Conservation (phyloP, 2,797 vertebrate genomes). For the Rhynchotus rufescens region DNA sequence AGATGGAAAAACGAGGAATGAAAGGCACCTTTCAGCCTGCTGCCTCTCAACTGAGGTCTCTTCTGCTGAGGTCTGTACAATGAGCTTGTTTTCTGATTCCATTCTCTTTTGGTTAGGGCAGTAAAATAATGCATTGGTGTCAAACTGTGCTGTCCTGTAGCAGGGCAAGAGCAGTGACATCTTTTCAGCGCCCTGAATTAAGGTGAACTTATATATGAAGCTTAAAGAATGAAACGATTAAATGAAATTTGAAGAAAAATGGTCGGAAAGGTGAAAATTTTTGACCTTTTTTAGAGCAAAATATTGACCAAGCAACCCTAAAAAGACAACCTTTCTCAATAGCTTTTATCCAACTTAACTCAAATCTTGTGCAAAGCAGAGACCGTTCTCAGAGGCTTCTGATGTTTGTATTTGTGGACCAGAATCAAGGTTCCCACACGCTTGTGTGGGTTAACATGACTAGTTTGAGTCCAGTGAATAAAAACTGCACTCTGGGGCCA, state of each 20-base stretch:
- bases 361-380: neutral
- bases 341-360: neutral
- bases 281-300: neutral
- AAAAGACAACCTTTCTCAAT: neutral
- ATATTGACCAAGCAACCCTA: rapidly evolving
- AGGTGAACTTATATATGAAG: neutral
- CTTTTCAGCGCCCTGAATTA: neutral
- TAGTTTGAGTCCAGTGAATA: neutral
- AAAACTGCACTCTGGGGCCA: neutral
- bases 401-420: neutral
- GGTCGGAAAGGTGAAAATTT: neutral
- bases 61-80: neutral
- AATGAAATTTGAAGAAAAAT: neutral
- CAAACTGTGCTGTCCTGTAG: neutral
- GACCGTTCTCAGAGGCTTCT: neutral
- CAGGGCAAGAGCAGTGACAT: neutral
- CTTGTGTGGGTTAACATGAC: neutral
- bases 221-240: neutral
- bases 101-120: neutral
- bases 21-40: neutral
- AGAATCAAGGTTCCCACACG: neutral
- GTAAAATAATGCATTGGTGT: neutral
- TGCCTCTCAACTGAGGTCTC: neutral
- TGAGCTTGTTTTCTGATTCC: neutral
- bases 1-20: rapidly evolving